Evolutionary conservation across 1,140 invertebrate species (phyloP), one percentile per base, ranked within the genome.

Genomic region (Zaprionus camerounensis): DNA sequence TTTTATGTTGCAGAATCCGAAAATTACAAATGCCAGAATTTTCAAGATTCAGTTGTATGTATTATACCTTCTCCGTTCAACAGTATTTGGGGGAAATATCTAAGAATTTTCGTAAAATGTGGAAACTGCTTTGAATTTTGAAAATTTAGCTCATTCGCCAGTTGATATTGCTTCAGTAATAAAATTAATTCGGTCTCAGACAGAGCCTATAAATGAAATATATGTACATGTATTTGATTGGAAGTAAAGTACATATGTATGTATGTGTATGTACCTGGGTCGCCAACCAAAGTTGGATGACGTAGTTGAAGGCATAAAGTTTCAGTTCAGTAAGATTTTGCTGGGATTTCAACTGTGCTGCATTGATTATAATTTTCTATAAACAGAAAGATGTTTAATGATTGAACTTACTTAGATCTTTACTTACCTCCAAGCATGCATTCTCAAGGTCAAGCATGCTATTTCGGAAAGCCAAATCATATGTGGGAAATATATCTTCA

Each of bases 391-490:
- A 41, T 13, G 38, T 41, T n/a, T 15, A 41, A 34, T 34, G 26
- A 7, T 34, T n/a, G 15, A n/a, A 41, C n/a, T 15, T 7, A n/a
- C 38, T 31, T 53, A 34, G 22, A 13, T 20, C 15, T 44, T 24
- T 20, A 44, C 71, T 46, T 44, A 85, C 82, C 15, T 24, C 58
- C 20, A 85, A 41, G 36, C 78, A 81, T 1, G 46, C 55, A 1
- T 62, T 49, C 56, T 85, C 82, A 24, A 85, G 17, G 20, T 83
- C 74, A 0, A 22, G 3, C 31, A 85, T 78, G 20, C 80, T 78
- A 31, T 83, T 75, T 5, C 75, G 78, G 41, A 85, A 85, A 3
- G 81, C 71, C 62, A 85, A 49, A 70, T 85, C 69, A 5, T 70
- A 81, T 12, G 81, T 70, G 0, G 82, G 82, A 12, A 85, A 78